Conservation (phyloP, 2,888 invertebrate genomes). For the Myopa tessellatipennis region DNA sequence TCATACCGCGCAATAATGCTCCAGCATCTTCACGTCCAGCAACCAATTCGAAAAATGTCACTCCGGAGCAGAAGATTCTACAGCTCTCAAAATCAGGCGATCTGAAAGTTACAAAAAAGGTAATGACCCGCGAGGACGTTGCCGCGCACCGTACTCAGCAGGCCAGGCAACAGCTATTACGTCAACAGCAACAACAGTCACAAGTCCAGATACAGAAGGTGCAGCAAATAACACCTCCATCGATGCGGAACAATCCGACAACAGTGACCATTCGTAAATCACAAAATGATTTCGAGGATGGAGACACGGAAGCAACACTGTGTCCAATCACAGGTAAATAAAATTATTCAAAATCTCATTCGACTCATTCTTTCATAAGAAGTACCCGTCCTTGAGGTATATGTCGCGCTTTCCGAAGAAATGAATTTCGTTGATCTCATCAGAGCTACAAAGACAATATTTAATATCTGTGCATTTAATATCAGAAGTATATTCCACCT, state of each 20-base stretch:
- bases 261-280: slow-evolving; percentile 48
- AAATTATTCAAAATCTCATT: neutral
- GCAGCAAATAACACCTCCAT: slow-evolving; percentile 72
- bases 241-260: slow-evolving; percentile 39
- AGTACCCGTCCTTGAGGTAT: too few relatives aligned
- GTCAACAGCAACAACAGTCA: slow-evolving; percentile 54
- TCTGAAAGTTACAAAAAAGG: slow-evolving; percentile 69
- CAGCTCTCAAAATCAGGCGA: slow-evolving; percentile 70
- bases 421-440: too few relatives aligned
- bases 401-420: too few relatives aligned
- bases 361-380: too few relatives aligned
- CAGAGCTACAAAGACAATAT: too few relatives aligned
- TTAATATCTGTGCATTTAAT: too few relatives aligned
- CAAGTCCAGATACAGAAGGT: slow-evolving; percentile 63
- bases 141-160: slow-evolving; percentile 56
- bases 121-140: slow-evolving; percentile 64
- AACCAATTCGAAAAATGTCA: slow-evolving; percentile 55
- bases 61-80: slow-evolving; percentile 67
- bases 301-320: slow-evolving; percentile 69
- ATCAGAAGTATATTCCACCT: too few relatives aligned
- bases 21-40: slow-evolving; percentile 41
- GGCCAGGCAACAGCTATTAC: slow-evolving; percentile 51
- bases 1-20: slow-evolving; percentile 55
- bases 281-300: slow-evolving; percentile 51
- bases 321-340: slow-evolving; percentile 75